A percentile compares a stretch with the other conserved stretches of the same genome.
Conservation (phyloP, 2,113 vertebrate species). For the Procapra przewalskii region DNA sequence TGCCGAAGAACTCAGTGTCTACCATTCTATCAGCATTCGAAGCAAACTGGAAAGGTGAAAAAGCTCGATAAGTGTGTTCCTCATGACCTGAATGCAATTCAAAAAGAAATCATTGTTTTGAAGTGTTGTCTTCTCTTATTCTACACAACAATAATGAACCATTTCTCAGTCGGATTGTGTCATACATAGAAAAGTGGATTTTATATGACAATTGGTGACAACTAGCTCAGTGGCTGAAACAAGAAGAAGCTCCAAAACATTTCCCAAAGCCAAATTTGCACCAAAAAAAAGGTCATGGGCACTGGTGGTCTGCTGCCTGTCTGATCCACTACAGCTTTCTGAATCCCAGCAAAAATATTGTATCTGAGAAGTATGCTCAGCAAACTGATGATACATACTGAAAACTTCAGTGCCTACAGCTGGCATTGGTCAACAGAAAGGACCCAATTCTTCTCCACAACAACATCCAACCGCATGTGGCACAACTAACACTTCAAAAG, state of each 20-base stretch:
- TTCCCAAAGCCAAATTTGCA: neutral
- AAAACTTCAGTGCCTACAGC: neutral
- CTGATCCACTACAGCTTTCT: neutral
- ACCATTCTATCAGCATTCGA: neutral
- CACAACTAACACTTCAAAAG: neutral
- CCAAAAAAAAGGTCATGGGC: neutral
- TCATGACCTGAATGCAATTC: neutral
- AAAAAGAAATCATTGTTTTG: neutral
- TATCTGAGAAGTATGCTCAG: neutral
- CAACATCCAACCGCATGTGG: fast-evolving
- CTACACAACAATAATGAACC: neutral
- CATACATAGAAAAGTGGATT: neutral
- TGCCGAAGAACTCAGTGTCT: neutral
- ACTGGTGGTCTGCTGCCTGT: neutral
- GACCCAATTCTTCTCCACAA: neutral
- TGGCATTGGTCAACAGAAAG: neutral
- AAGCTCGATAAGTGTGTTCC: neutral
- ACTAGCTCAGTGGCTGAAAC: neutral
- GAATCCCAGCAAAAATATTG: neutral
- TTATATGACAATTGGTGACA: neutral
- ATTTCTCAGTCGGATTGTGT: neutral
- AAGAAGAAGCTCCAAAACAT: neutral
- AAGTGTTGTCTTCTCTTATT: neutral
- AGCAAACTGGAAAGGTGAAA: neutral
- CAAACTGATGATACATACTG: neutral